Conservation (phyloP, 2,113 vertebrate genomes). For the Protobothrops flavoviridis region DNA sequence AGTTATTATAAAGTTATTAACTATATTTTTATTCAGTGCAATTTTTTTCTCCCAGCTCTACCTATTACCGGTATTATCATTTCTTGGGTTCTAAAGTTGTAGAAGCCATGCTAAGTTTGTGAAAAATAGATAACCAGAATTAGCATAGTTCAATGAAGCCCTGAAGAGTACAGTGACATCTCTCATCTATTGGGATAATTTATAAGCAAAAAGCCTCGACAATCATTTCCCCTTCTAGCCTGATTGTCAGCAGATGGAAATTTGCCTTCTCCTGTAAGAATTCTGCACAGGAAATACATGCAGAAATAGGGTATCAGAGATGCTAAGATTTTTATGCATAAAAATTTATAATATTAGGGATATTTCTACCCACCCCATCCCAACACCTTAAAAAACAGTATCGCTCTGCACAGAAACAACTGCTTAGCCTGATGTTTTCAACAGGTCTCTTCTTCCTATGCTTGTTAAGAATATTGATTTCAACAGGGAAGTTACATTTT, state of each 20-base stretch:
- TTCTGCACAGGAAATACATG: neutral
- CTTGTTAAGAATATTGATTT: neutral
- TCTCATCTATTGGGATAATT: neutral
- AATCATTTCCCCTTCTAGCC: neutral
- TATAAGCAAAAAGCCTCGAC: neutral
- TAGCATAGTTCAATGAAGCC: neutral
- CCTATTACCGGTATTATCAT: neutral
- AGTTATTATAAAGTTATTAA: neutral
- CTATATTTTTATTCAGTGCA: neutral
- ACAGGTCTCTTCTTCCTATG: neutral
- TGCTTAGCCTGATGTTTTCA: neutral
- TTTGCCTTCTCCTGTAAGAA: neutral
- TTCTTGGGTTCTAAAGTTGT: neutral
- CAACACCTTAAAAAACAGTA: neutral
- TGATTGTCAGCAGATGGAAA: neutral
- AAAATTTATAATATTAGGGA: neutral
- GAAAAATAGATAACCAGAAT: neutral
- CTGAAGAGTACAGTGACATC: neutral
- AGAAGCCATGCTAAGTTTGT: neutral
- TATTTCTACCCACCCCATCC: neutral
- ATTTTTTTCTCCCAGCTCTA: neutral
- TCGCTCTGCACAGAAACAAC: neutral
- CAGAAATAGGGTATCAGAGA: neutral
- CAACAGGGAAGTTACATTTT: neutral
- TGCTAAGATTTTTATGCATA: neutral